phyloP scores from a whole-genome alignment of 2,797 vertebrate species.

The Trematomus bernacchii region DNA sequence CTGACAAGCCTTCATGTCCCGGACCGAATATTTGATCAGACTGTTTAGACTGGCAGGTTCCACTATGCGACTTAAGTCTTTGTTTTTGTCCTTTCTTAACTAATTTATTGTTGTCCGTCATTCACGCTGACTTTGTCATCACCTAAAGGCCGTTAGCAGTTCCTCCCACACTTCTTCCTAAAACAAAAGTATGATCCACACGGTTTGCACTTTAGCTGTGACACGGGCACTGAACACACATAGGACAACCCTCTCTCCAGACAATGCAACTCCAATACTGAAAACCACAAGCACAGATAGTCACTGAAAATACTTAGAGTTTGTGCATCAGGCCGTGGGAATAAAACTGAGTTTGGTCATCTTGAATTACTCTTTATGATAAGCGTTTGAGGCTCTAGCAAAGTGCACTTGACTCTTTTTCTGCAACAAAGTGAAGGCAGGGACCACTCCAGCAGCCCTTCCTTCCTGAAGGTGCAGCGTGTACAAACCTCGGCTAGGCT shows the following conservation, averaged over 20 bases:
- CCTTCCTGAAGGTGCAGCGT: slow-evolving; percentile 57
- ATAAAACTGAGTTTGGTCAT: slow-evolving; percentile 11
- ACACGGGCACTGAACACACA: slow-evolving; percentile 74
- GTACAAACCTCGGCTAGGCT: slow-evolving; percentile 52
- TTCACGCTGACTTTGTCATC: slow-evolving; percentile 57
- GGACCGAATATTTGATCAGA: slow-evolving; percentile 39
- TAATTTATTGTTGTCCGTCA: slow-evolving; percentile 34
- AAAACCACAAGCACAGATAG: slow-evolving; percentile 64
- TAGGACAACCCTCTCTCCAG: slow-evolving; percentile 51
- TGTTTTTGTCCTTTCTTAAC: slow-evolving; percentile 29
- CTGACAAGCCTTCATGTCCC: slow-evolving; percentile 44
- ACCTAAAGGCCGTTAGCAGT: slow-evolving; percentile 61
- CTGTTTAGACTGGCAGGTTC: slow-evolving; percentile 63
- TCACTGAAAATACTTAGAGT: slow-evolving; percentile 31
- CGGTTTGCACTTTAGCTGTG: slow-evolving; percentile 75
- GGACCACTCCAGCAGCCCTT: slow-evolving; percentile 73
- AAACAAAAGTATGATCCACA: slow-evolving; percentile 52
- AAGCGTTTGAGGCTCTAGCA: slow-evolving; percentile 58
- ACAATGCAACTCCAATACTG: slow-evolving; percentile 55
- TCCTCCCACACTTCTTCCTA: slow-evolving; percentile 55
- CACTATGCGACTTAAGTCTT: slow-evolving; percentile 57
- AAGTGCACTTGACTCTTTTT: slow-evolving; percentile 78
- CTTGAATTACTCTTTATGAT: slow-evolving; percentile 35
- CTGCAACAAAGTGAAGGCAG: slow-evolving; percentile 72
- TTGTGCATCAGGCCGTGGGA: slow-evolving; percentile 35